phyloP scores from a whole-genome alignment of 2,888 invertebrate genomes.

The Neoascia interrupta region DNA sequence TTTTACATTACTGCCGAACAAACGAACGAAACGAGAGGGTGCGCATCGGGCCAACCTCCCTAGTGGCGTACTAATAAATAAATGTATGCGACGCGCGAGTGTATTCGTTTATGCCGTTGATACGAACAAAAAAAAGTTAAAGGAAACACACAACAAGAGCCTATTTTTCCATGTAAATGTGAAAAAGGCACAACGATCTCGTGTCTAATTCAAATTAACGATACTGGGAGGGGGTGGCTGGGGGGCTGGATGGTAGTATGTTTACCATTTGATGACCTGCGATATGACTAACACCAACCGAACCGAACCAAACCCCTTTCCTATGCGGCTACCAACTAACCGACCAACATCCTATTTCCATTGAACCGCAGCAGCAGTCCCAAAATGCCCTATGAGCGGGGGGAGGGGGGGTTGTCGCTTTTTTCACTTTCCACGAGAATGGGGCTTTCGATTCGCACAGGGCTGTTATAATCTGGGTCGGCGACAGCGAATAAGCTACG shows the following conservation, averaged over 20 bases:
- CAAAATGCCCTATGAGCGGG: conserved; percentile 2
- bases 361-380: conserved; percentile 1
- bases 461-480: conserved; percentile 21
- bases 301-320: conserved; percentile 1
- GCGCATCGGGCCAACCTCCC: background rate
- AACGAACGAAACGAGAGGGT: conserved; percentile 1
- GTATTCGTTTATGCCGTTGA: conserved; percentile 27
- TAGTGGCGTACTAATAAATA: conserved; percentile 11
- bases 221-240: background rate
- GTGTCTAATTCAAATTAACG: conserved; percentile 58
- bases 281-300: conserved; percentile 47
- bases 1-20: conserved; percentile 41
- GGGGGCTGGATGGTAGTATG: conserved; percentile 1
- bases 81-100: background rate
- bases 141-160: too few relatives aligned
- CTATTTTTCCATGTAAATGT: conserved; percentile 27
- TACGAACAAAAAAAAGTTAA: background rate
- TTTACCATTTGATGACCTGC: conserved; percentile 36
- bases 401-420: too few relatives aligned
- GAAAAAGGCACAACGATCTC: conserved; percentile 47
- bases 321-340: background rate
- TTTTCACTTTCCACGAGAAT: background rate
- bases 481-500: conserved; percentile 1
- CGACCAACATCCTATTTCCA: background rate
- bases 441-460: conserved; percentile 1